Evolutionary conservation across 2,113 vertebrate genomes (phyloP).

Genomic region (Semicossyphus pulcher): DNA sequence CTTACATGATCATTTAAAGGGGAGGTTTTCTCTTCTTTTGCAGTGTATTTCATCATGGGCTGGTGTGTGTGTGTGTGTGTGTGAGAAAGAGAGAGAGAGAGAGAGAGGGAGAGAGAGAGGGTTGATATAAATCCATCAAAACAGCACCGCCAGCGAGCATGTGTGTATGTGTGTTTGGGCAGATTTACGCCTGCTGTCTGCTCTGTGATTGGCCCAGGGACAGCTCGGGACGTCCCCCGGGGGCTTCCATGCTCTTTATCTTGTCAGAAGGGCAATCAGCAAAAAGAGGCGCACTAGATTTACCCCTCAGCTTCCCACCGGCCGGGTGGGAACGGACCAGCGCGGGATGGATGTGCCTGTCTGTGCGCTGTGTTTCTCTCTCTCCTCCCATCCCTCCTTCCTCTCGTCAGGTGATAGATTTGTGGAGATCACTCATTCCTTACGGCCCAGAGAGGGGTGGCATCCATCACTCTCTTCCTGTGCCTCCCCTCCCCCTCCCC

Average conservation of each 20-base stretch:
- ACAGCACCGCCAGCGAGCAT: conserved; percentile 20
- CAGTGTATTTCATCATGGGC: conserved; percentile 12
- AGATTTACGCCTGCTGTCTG: conserved; percentile 46
- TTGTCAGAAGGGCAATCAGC: conserved; percentile 58
- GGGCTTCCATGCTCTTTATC: conserved; percentile 47
- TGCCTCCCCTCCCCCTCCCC: conserved; percentile 19
- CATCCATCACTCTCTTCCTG: conserved; percentile 68
- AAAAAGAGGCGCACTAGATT: conserved; percentile 57
- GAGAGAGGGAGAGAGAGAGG: background rate
- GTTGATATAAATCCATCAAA: conserved; percentile 49
- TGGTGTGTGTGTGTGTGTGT: background rate
- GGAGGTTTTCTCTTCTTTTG: conserved; percentile 21
- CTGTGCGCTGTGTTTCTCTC: background rate
- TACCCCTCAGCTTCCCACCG: conserved; percentile 21
- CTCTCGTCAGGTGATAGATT: conserved; percentile 64
- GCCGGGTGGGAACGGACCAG: background rate
- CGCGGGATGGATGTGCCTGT: conserved; percentile 10
- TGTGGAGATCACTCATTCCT: conserved; percentile 64
- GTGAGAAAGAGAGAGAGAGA: background rate
- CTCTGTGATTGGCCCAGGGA: conserved; percentile 55
- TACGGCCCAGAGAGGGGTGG: conserved; percentile 52
- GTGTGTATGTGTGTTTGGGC: conserved; percentile 28
- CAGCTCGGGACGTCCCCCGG: conserved; percentile 27
- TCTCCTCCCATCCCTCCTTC: background rate
- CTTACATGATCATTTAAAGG: conserved; percentile 18